Base-by-base conservation (phyloP, 1,140 invertebrate genomes). In the Triops longicaudatus region DNA sequence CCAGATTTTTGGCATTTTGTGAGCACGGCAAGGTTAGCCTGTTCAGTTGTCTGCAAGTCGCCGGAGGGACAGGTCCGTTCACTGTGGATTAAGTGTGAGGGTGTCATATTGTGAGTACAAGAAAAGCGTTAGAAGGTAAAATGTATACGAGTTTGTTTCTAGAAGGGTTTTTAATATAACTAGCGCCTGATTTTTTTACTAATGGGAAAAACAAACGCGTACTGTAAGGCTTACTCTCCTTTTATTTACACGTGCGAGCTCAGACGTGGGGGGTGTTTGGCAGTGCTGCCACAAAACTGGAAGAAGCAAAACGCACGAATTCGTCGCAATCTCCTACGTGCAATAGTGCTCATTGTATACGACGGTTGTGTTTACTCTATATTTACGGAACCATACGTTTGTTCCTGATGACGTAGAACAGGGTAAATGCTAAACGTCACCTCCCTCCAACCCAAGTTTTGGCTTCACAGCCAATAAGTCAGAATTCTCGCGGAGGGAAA, bases 1-100 rank as follows among this genome's bases (percentile, higher is more conserved):
- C 50, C 50, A 63, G 50, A 63, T 63, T 63, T 63, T 63, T 63
- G 50, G 50, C 50, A 63, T 63, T 63, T 63, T 63, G 50, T 63
- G 50, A 17, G 50, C 50, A 7, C 9, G 50, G 50, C 50, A 63
- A 63, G n/a, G 50, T 9, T 63, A 17, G 3, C 22, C 50, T 63
- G 50, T 63, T 63, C 50, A 63, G 50, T 63, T 63, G 50, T 63
- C 22, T 22, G 22, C 22, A 22, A 63, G 50, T 63, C 50, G 50
- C 50, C 50, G 50, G 10, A 63, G 50, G 50, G 50, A 63, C 17
- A 63, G 50, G 50, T 37, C 17, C 17, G 50, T 9, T 63, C 22
- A 17, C 5, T 63, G 50, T 22, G 50, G 50, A 63, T 63, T 5
- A 63, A 63, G 50, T n/a, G 50, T 14, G 50, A 63, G 17, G n/a